These are phyloP conservation scores for Malurus alboscapulatus DNA, from an alignment of 2,113 vertebrate species.

Conservation along the genomic window DNA sequence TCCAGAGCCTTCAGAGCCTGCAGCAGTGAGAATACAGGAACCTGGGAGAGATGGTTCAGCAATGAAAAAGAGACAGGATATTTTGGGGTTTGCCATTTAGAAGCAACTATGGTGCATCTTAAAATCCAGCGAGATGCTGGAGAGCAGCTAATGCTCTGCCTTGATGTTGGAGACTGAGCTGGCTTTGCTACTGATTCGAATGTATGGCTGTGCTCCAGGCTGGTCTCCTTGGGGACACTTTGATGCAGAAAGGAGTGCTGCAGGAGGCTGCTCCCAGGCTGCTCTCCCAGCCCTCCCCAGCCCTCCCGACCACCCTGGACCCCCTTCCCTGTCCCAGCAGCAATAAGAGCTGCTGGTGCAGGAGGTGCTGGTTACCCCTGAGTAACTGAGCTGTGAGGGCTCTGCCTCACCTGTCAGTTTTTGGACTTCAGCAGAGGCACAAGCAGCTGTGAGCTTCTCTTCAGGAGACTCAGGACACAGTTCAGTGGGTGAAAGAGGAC, in stretches of 20 bases:
- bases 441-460: not conserved
- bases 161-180: not conserved
- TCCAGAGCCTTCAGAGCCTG: not conserved
- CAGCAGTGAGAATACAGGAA: not conserved
- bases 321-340: not conserved
- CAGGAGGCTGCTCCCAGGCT: not conserved
- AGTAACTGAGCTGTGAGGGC: not conserved
- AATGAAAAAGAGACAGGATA: not conserved
- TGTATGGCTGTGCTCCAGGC: rapidly evolving
- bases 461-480: not conserved
- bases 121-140: not conserved
- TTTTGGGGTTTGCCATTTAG: not conserved
- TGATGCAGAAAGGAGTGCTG: not conserved
- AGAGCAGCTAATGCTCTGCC: not conserved
- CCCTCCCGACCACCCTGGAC: not conserved
- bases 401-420: slow-evolving; percentile 19
- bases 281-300: not conserved
- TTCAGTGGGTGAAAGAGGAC: slow-evolving; percentile 12
- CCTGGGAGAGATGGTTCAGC: not conserved
- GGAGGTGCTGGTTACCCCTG: not conserved
- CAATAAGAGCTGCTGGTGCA: not conserved
- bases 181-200: not conserved
- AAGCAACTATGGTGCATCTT: not conserved
- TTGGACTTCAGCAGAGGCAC: not conserved
- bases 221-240: not conserved